phyloP scores from a whole-genome alignment of 1,140 invertebrate genomes.

The Popillia japonica region DNA sequence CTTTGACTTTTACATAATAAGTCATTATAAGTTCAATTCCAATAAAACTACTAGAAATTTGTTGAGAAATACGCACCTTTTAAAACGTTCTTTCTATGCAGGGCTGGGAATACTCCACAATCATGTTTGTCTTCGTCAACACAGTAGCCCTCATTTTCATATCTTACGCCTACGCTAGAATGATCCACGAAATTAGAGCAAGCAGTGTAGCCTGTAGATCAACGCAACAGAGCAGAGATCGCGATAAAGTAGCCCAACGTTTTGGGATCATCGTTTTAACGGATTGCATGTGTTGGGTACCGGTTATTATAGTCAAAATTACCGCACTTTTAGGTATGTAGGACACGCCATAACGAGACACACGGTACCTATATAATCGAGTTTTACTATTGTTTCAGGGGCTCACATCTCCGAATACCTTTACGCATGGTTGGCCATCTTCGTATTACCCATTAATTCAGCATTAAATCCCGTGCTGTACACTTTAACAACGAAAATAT shows the following conservation, averaged over 20 bases:
- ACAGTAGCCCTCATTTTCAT: conserved; percentile 69
- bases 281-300: conserved; percentile 72
- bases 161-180: conserved; percentile 65
- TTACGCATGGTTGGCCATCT: conserved; percentile 75
- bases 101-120: conserved; percentile 72
- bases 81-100: conserved; percentile 49
- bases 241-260: conserved; percentile 64
- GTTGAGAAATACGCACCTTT: too few species aligned
- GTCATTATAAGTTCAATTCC: too few species aligned
- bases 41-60: too few species aligned
- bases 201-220: conserved; percentile 66
- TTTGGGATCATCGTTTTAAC: conserved; percentile 68
- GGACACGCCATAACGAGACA: neutral
- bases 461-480: conserved; percentile 77
- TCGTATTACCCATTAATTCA: conserved; percentile 75
- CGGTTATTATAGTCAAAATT: conserved; percentile 69
- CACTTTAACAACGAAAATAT: conserved; percentile 70
- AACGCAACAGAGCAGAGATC: conserved; percentile 65
- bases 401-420: conserved; percentile 62
- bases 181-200: conserved; percentile 67
- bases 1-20: too few species aligned
- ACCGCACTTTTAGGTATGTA: conserved; percentile 65
- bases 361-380: neutral
- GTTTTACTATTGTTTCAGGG: conserved; percentile 54
- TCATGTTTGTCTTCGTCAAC: conserved; percentile 68